Evolutionary conservation across 2,113 vertebrate species (phyloP).

Genomic region (Oncorhynchus mykiss): DNA sequence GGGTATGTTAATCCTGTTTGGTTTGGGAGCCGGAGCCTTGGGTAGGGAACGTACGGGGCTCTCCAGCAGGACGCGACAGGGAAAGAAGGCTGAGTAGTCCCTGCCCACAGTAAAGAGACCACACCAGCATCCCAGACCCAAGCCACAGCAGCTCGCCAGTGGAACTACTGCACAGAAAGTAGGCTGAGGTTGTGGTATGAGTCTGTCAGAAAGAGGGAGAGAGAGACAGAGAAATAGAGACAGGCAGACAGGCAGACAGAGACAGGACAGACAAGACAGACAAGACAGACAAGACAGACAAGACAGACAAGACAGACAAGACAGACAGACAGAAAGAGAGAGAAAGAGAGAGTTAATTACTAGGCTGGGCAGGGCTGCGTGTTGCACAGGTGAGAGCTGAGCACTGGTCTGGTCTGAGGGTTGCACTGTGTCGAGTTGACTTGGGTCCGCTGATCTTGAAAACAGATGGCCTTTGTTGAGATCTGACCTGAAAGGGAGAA

Average conservation of each 20-base stretch:
- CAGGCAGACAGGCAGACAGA: neutral
- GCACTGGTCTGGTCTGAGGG: constrained; percentile 74
- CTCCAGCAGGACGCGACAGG: constrained; percentile 17
- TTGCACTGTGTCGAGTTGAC: constrained; percentile 88
- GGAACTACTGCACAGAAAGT: constrained; percentile 18
- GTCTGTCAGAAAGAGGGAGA: constrained; percentile 2
- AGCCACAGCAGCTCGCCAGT: constrained; percentile 12
- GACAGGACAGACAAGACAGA: no score
- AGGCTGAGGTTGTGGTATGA: neutral
- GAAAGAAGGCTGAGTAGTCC: constrained; percentile 37
- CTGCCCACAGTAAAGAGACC: constrained; percentile 57
- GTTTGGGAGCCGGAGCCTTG: constrained; percentile 11
- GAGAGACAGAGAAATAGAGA: constrained; percentile 21
- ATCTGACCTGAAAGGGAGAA: constrained; percentile 78
- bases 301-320: no score
- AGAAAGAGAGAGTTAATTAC: constrained; percentile 74
- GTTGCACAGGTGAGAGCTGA: constrained; percentile 87
- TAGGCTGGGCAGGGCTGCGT: constrained; percentile 88
- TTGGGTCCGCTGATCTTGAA: constrained; percentile 83
- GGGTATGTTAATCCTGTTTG: constrained; percentile 46
- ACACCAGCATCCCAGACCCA: constrained; percentile 37
- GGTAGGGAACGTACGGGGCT: constrained; percentile 22
- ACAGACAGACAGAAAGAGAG: no score
- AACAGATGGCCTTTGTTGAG: constrained; percentile 86
- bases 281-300: no score